Conservation (phyloP, 2,797 vertebrate genomes). For the Phataginus tricuspis region DNA sequence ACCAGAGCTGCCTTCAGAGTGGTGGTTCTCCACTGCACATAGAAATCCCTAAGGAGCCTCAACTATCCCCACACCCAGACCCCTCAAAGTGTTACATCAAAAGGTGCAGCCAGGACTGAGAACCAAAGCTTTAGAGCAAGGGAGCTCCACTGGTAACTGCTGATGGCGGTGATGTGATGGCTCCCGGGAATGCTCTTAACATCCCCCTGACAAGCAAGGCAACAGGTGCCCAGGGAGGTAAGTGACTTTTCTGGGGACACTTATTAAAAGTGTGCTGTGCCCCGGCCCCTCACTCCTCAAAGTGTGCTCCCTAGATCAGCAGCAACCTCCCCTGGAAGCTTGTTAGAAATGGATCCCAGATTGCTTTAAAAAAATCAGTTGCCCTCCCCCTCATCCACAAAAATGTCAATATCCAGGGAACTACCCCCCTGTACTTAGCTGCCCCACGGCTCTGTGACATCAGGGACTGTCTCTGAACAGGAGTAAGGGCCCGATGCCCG, state of each 20-base stretch:
- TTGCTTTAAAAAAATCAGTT: neutral
- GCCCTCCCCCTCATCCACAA: neutral
- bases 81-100: neutral
- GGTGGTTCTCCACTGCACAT: rapidly evolving
- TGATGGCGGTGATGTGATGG: rapidly evolving
- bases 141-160: rapidly evolving
- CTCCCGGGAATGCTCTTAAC: neutral
- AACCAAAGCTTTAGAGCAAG: neutral
- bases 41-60: neutral
- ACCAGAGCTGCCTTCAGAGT: neutral
- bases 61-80: neutral
- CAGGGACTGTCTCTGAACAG: neutral
- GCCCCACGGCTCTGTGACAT: neutral
- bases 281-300: neutral
- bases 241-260: neutral
- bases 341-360: neutral
- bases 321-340: neutral
- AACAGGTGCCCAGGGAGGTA: neutral
- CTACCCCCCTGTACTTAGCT: neutral
- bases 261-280: neutral
- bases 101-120: too few relatives aligned
- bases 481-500: neutral
- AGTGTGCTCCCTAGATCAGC: neutral
- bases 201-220: neutral
- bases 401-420: neutral